Percentiles rank a stretch among this genome's conserved stretches.
These are phyloP conservation scores for Anarrhichthys ocellatus DNA, from an alignment of 2,113 vertebrate genomes.

Conservation along the genomic window DNA sequence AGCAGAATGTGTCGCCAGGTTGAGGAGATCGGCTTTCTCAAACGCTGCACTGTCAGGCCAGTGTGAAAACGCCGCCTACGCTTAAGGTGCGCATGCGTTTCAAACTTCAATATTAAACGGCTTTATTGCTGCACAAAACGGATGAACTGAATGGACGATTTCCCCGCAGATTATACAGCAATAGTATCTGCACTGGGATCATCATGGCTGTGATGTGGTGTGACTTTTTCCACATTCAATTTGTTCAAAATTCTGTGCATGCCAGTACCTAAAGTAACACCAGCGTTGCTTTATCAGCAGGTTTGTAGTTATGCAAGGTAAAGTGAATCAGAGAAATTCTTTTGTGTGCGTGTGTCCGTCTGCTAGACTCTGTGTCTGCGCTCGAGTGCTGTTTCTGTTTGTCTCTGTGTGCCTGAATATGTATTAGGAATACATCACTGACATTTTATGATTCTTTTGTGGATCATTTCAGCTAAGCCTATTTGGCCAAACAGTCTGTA, in stretches of 20 bases:
- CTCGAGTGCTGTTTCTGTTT: conserved; percentile 14
- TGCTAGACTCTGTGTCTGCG: conserved; percentile 20
- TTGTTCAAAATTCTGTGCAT: conserved; percentile 16
- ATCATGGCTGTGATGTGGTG: background rate
- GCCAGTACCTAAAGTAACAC: background rate
- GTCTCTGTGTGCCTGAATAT: background rate
- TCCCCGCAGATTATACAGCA: conserved; percentile 19
- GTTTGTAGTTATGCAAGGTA: conserved; percentile 61
- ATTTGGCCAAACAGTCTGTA: conserved; percentile 29
- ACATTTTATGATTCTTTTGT: conserved; percentile 42
- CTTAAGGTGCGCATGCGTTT: conserved; percentile 25
- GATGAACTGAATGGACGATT: conserved; percentile 13
- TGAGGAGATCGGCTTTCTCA: conserved; percentile 48
- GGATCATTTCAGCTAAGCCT: conserved; percentile 45
- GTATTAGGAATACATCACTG: conserved; percentile 20
- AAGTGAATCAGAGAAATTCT: conserved; percentile 58
- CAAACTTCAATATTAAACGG: conserved; percentile 32
- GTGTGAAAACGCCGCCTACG: conserved; percentile 41
- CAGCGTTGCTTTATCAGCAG: conserved; percentile 47
- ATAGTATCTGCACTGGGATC: background rate
- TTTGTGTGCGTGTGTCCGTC: conserved; percentile 2
- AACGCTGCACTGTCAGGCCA: conserved; percentile 23
- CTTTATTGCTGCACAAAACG: conserved; percentile 13
- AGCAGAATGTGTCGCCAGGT: conserved; percentile 42
- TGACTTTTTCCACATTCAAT: conserved; percentile 22